phyloP scores from a whole-genome alignment of 2,113 vertebrate genomes.

The Mola mola region DNA sequence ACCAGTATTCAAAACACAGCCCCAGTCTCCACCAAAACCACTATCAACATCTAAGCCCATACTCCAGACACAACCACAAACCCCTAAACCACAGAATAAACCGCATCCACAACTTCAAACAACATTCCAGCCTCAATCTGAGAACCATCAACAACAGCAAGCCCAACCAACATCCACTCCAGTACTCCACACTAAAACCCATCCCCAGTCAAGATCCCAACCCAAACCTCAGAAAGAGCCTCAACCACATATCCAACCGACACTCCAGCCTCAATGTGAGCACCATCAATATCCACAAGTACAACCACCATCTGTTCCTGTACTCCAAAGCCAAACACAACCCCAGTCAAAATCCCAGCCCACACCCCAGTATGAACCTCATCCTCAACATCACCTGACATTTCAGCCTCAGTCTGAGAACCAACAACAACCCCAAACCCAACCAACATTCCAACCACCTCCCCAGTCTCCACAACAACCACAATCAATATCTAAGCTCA shows the following conservation, averaged over 20 bases:
- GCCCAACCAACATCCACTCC: background rate
- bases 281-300: background rate
- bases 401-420: too few relatives aligned
- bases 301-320: too few relatives aligned
- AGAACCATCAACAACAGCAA: background rate
- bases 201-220: conserved; percentile 1
- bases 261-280: background rate
- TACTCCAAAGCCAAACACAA: too few relatives aligned
- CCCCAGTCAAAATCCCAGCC: too few relatives aligned
- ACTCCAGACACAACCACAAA: background rate
- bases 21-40: background rate
- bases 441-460: too few relatives aligned
- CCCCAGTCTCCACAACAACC: background rate
- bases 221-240: background rate
- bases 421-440: background rate
- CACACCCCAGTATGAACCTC: too few relatives aligned
- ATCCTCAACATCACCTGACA: too few relatives aligned
- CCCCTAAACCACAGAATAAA: background rate
- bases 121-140: background rate
- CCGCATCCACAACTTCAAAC: background rate
- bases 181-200: background rate
- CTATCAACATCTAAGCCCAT: background rate
- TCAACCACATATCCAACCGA: background rate
- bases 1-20: background rate
- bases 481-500: background rate